Evolutionary conservation across 2,888 invertebrate species (phyloP), one percentile per base, ranked within the genome.

Genomic region (Stenchaetothrips biformis): DNA sequence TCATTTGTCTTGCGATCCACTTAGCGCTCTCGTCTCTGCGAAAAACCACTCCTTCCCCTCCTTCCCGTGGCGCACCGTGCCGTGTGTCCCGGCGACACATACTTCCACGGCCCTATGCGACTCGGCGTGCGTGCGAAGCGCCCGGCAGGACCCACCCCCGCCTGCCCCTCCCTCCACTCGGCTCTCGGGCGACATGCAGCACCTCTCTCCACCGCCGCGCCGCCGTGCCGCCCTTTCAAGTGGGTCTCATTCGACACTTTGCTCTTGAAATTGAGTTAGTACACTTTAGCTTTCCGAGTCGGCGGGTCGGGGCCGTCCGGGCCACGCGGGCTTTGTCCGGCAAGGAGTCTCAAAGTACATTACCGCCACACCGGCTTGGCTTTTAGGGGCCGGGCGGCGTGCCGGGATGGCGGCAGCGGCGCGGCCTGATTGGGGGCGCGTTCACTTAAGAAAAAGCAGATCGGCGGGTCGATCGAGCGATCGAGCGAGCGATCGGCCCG

Each of bases 321-420:
- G 21, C 21, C 25, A 21, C n/a, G 67, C 62, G 67, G 9, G 67
- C 67, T 67, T 67, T 67, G 67, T 67, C 67, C 67, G 67, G 67
- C 67, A 21, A 67, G 67, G 67, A 67, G 21, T 21, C 67, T 67
- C 67, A 67, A 67, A 67, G 67, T 67, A 67, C 67, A 67, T 67
- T 67, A 67, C 67, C 67, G 21, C 21, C 67, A 6, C 13, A 53
- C 13, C 53, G 53, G 16, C 53, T 13, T 13, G 13, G 13, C 53
- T 16, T 53, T 16, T 53, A 16, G 16, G 53, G 53, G 53, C 53
- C 53, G 53, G 53, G 53, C 53, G 53, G 53, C 53, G 53, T 9
- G 53, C 53, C 53, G 53, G 53, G 16, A 7, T 9, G 16, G 53
- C 9, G 53, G 53, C 53, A 16, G 8, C 25, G 67, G 67, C 67